Evolutionary conservation across 2,113 vertebrate species (phyloP), one percentile per base, ranked within the genome.

Genomic region (Ammodytes dubius): DNA sequence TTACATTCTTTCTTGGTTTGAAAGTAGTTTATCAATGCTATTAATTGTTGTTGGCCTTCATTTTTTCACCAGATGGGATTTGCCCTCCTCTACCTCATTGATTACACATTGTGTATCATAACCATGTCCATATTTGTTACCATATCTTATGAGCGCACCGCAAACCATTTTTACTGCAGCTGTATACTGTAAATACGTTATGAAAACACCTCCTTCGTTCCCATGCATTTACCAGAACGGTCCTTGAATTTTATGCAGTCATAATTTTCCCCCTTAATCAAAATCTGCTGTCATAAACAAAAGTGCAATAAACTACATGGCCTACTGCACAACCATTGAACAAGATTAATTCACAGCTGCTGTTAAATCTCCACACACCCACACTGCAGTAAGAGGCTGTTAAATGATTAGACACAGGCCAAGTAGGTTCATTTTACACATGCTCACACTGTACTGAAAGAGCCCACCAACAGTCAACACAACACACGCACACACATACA

Each of bases 281-380:
- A 76, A 90, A 80, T 81, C 65, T 58, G 63, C 52, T 67, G 73
- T 69, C 37, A 73, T 78, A 43, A 46, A 84, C 73, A 89, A 84
- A 80, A 83, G 68, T 61, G 63, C 53, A 87, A 68, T 83, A 74
- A 86, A 85, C 19, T 71, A 47, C 74, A 71, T 14, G 42, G 50
- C 69, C 40, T 39, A 66, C 27, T 27, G 27, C 54, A 60, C 58
- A 84, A 65, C 40, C 61, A 67, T 5, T 73, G 59, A 72, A 68
- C 43, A 56, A 68, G 66, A 27, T 80, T 46, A 47, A 43, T 42
- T 79, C 68, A 60, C 35, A 59, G 75, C 81, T 70, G 65, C 49
- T 84, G 70, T 74, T 89, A 87, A 90, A 87, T 77, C 79, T 80
- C 50, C 72, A 86, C 45, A 84, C 79, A 84, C 72, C 76, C 85